Base-by-base conservation (phyloP, 2,113 vertebrate genomes). In the Trinectes maculatus region DNA sequence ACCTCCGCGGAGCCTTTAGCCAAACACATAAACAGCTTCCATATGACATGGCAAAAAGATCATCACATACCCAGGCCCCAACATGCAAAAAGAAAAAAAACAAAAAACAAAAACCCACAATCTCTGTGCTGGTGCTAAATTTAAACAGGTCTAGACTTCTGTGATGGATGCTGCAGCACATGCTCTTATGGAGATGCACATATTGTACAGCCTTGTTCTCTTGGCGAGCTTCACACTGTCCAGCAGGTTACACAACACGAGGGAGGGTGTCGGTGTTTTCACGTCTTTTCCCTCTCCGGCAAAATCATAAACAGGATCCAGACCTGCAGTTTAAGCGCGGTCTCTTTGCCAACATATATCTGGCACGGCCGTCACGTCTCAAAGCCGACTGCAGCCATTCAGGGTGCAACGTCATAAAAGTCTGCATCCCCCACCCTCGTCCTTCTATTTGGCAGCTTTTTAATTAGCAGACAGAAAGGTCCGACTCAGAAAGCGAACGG, bases 11-110 rank as follows among this genome's bases (percentile, higher is more conserved):
- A 63, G 42, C 46, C 26, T 60, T 49, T n/a, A 37, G 83, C 80
- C 80, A 85, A 77, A 82, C 29, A 51, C 58, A 62, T 60, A 83
- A 92, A 91, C 77, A 81, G 78, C 83, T 85, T 91, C 89, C 87
- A 91, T 79, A 87, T 89, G 89, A 87, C 68, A 83, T 81, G 77
- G 83, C 76, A 79, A 74, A 73, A 31, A 52, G 52, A 77, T 80
- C 72, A 64, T 76, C 62, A 72, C 80, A 79, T 29, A 63, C 77
- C 83, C 65, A 83, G 33, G 28, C 62, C 49, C 76, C 59, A 53
- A 51, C 65, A 67, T 68, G n/a, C n/a, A n/a, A n/a, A n/a, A n/a
- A n/a, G n/a, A n/a, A n/a, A n/a, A n/a, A n/a, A n/a, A n/a, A n/a
- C n/a, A n/a, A n/a, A n/a, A n/a, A n/a, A 82, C 62, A 51, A 8